These are phyloP conservation scores for Corvus hawaiiensis DNA, from an alignment of 2,113 vertebrate genomes.

Conservation along the genomic window DNA sequence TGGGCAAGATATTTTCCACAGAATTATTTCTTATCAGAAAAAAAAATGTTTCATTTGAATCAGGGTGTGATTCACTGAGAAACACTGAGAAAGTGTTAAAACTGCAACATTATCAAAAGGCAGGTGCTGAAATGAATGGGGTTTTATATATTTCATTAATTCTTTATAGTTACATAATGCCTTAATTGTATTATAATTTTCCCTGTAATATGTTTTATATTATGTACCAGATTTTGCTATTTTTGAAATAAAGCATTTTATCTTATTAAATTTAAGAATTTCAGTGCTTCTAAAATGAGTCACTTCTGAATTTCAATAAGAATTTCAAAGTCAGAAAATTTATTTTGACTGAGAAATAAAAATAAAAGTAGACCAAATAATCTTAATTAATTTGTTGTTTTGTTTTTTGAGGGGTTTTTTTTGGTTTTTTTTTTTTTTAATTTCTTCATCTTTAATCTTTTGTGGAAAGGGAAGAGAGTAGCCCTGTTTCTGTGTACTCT, in stretches of 20 bases:
- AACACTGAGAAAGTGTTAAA: neutral
- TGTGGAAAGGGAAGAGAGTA: neutral
- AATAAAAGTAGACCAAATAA: neutral
- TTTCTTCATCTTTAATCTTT: neutral
- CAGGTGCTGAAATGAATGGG: neutral
- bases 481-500: fast-evolving
- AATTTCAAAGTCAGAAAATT: neutral
- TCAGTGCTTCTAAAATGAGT: neutral
- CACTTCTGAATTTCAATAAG: neutral
- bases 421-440: fast-evolving
- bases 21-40: conserved; percentile 26
- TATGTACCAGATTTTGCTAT: neutral
- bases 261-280: neutral
- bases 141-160: neutral
- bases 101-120: neutral
- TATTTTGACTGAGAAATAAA: neutral
- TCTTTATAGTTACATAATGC: neutral
- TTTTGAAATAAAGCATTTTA: neutral
- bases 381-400: neutral
- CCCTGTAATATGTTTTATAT: neutral
- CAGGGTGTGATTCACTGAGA: neutral
- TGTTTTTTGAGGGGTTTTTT: too few relatives aligned
- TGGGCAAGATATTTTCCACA: neutral
- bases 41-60: conserved; percentile 6
- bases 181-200: neutral